A percentile compares a stretch with the other conserved stretches of the same genome.
These are phyloP conservation scores for Eumeta japonica DNA, from an alignment of 1,140 invertebrate genomes.

Conservation along the genomic window DNA sequence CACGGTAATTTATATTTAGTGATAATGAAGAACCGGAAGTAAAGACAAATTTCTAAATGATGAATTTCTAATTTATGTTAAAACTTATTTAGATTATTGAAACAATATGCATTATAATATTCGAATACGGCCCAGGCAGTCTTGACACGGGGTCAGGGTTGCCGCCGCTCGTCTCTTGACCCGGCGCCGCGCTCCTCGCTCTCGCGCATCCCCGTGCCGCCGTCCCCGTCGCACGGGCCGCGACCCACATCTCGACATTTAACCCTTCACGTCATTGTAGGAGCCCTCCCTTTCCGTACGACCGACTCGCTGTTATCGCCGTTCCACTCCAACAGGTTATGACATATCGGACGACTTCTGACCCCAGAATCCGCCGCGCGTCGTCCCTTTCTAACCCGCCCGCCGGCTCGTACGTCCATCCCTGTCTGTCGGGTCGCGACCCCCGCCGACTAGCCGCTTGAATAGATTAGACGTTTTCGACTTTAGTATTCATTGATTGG, in stretches of 20 bases:
- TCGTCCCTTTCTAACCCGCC: no score
- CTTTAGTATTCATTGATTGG: conserved; percentile 56
- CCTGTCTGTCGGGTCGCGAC: conserved; percentile 42
- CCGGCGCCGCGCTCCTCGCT: conserved; percentile 25
- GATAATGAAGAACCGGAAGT: no score
- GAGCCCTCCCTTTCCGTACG: conserved; percentile 28
- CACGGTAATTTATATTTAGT: no score
- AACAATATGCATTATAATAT: no score
- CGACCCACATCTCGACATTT: conserved; percentile 52
- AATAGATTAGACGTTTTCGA: conserved; percentile 58
- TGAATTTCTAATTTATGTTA: no score
- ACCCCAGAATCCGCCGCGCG: conserved; percentile 32
- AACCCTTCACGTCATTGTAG: conserved; percentile 51
- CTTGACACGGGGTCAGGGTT: conserved; percentile 46
- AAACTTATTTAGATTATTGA: no score
- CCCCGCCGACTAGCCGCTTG: conserved; percentile 49
- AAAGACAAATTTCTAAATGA: no score
- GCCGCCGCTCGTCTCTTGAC: conserved; percentile 53
- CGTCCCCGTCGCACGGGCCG: conserved; percentile 38
- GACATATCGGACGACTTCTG: conserved; percentile 54
- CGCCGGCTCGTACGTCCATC: conserved; percentile 26
- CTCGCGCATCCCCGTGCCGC: conserved; percentile 20
- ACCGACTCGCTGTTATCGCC: conserved; percentile 15
- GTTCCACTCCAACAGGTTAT: conserved; percentile 49
- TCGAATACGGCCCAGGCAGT: conserved; percentile 36